phyloP scores from a whole-genome alignment of 1,140 invertebrate genomes.

The Trichonephila inaurata region DNA sequence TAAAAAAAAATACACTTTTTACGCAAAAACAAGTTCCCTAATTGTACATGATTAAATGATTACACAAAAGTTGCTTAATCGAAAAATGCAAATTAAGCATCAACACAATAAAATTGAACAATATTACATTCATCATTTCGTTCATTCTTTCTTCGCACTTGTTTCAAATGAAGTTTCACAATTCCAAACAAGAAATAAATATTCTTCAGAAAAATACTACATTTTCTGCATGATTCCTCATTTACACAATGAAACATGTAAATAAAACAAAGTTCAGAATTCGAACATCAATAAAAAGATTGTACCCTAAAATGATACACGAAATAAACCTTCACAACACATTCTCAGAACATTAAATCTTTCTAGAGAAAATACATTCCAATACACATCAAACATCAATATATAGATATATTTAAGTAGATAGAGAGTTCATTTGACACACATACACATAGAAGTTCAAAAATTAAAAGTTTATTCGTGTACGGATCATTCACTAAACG shows the following conservation, averaged over 20 bases:
- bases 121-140: background rate
- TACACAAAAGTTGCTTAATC: no score
- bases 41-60: background rate
- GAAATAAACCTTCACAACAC: background rate
- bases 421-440: background rate
- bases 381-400: slow-evolving; percentile 22
- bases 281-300: background rate
- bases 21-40: background rate
- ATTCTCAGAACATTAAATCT: slow-evolving; percentile 5
- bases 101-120: no score
- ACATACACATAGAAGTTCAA: background rate
- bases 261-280: background rate
- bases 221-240: background rate
- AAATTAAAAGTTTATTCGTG: background rate
- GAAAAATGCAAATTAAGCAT: no score
- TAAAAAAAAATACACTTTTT: background rate
- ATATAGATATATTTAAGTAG: slow-evolving; percentile 18
- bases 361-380: background rate
- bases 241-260: background rate
- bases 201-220: background rate
- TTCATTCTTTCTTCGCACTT: background rate
- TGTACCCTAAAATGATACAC: background rate
- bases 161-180: background rate
- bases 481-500: background rate
- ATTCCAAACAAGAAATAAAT: background rate